A percentile compares a stretch with the other conserved stretches of the same genome.
phyloP scores from a whole-genome alignment of 2,888 invertebrate species.

The Fissipunctia ypsillon region DNA sequence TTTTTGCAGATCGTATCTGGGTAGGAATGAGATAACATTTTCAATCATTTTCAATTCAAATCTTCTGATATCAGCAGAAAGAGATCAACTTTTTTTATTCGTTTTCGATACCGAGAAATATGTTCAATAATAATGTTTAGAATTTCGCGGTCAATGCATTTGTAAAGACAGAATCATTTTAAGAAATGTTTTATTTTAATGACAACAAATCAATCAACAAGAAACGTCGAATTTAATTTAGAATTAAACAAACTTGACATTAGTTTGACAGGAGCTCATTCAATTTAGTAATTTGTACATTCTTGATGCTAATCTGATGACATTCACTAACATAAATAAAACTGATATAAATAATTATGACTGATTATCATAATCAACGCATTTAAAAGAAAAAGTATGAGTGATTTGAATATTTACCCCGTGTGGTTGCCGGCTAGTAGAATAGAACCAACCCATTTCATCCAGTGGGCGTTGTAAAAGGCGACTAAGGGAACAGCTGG shows the following conservation, averaged over 20 bases:
- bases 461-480: no score
- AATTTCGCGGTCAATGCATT: not conserved
- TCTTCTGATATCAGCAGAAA: not conserved
- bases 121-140: not conserved
- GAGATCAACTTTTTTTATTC: not conserved
- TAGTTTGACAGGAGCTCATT: constrained; percentile 29
- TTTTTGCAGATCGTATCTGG: not conserved
- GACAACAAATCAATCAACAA: not conserved
- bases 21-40: not conserved
- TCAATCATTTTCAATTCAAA: no score
- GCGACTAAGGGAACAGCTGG: no score
- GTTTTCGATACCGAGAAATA: not conserved
- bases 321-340: constrained; percentile 18
- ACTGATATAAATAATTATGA: not conserved
- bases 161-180: not conserved
- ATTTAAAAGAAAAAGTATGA: constrained; percentile 42
- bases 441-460: no score
- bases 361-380: constrained; percentile 35
- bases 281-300: not conserved
- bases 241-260: constrained; percentile 23
- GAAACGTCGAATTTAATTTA: not conserved
- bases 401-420: no score
- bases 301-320: constrained; percentile 11
- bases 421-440: no score
- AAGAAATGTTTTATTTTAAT: not conserved